Percentiles rank a stretch among this genome's conserved stretches.
These are phyloP conservation scores for Schlechtendalia chinensis DNA, from an alignment of 1,140 invertebrate species.

Conservation along the genomic window DNA sequence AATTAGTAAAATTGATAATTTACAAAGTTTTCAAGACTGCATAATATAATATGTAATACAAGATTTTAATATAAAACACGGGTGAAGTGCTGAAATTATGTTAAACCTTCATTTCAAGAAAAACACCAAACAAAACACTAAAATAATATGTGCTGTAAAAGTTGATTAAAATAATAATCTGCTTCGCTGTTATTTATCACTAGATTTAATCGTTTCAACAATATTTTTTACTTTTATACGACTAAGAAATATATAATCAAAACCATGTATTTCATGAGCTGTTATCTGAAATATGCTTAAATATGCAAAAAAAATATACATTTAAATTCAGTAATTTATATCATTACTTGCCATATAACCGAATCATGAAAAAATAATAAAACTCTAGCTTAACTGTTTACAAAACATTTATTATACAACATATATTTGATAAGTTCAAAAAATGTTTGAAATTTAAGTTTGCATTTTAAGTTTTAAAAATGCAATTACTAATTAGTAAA, in stretches of 20 bases:
- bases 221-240: neutral
- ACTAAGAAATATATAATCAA: neutral
- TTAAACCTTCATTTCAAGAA: too few relatives aligned
- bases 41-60: too few relatives aligned
- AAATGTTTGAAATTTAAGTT: too few relatives aligned
- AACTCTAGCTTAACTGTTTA: neutral
- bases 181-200: neutral
- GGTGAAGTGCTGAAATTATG: too few relatives aligned
- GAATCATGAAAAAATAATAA: neutral
- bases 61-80: too few relatives aligned
- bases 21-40: too few relatives aligned
- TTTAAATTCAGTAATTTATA: neutral
- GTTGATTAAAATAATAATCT: too few relatives aligned
- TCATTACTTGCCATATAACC: neutral
- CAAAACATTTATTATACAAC: neutral
- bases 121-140: too few relatives aligned
- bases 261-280: neutral
- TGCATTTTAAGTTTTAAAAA: too few relatives aligned
- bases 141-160: too few relatives aligned
- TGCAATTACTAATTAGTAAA: too few relatives aligned
- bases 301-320: neutral
- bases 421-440: neutral
- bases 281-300: neutral
- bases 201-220: neutral
- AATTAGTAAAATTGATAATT: too few relatives aligned